Conservation (phyloP, 2,797 vertebrate genomes). For the Pseudocheirus occidentalis region DNA sequence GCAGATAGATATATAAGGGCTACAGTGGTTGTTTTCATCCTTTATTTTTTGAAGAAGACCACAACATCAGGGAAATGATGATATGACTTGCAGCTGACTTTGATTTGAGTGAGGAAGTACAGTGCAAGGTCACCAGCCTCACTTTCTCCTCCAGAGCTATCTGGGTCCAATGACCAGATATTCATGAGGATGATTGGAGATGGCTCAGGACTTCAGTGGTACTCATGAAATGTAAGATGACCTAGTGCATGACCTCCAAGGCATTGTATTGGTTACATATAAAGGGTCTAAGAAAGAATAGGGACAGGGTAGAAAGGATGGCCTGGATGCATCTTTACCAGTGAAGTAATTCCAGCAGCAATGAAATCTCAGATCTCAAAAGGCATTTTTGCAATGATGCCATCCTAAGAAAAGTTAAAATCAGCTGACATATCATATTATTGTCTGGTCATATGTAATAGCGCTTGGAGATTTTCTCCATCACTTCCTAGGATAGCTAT, state of each 20-base stretch:
- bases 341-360: not conserved
- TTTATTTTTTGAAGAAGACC: too few relatives aligned
- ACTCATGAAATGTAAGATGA: not conserved
- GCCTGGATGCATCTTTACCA: not conserved
- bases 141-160: too few relatives aligned
- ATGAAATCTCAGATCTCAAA: too few relatives aligned
- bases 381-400: not conserved
- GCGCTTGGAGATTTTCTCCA: not conserved
- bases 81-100: too few relatives aligned
- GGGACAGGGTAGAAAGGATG: not conserved
- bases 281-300: not conserved
- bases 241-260: not conserved
- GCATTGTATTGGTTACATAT: not conserved
- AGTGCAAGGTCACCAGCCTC: too few relatives aligned
- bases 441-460: not conserved
- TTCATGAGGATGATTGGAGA: too few relatives aligned
- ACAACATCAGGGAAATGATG: too few relatives aligned
- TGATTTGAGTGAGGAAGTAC: too few relatives aligned
- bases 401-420: not conserved
- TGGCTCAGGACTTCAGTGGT: not conserved
- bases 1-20: not conserved
- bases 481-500: not conserved
- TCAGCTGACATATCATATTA: not conserved
- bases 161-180: too few relatives aligned
- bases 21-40: not conserved